phyloP scores from a whole-genome alignment of 2,888 invertebrate genomes.

The Scrobipalpa atriplicella region DNA sequence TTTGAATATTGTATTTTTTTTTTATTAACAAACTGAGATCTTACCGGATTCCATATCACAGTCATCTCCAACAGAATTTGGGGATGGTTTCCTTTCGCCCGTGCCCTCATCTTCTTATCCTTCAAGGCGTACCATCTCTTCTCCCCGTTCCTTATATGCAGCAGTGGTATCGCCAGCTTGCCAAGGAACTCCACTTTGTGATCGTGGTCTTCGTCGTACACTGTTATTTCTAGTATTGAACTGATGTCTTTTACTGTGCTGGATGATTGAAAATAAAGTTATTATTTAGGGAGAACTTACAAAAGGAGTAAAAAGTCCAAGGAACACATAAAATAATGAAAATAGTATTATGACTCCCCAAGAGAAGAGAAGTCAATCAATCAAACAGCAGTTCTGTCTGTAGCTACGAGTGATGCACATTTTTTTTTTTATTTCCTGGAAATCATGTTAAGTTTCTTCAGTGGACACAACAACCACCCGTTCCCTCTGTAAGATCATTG shows the following conservation, averaged over 20 bases:
- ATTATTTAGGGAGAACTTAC: too few relatives aligned
- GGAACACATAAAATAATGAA: too few relatives aligned
- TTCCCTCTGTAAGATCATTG: too few relatives aligned
- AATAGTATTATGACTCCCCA: too few relatives aligned
- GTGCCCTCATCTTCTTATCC: conserved; percentile 94
- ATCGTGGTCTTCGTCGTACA: conserved; percentile 98
- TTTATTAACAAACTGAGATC: conserved; percentile 39
- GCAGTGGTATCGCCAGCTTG: conserved; percentile 93
- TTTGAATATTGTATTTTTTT: too few relatives aligned
- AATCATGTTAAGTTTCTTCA: too few relatives aligned
- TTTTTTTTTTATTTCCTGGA: too few relatives aligned
- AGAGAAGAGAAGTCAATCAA: too few relatives aligned
- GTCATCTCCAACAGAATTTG: conserved; percentile 95
- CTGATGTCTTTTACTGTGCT: conserved; percentile 98
- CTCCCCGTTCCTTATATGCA: conserved; percentile 94
- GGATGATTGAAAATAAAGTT: conserved; percentile 46
- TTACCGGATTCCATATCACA: conserved; percentile 95
- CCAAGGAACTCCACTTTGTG: conserved; percentile 99
- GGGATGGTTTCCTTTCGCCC: conserved; percentile 96
- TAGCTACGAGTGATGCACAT: too few relatives aligned
- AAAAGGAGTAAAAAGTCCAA: not conserved
- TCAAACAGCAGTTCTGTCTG: too few relatives aligned
- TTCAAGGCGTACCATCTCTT: conserved; percentile 98
- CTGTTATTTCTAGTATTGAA: conserved; percentile 96
- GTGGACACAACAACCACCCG: too few relatives aligned